phyloP scores from a whole-genome alignment of 2,888 invertebrate genomes.

The Pardosa pseudoannulata region DNA sequence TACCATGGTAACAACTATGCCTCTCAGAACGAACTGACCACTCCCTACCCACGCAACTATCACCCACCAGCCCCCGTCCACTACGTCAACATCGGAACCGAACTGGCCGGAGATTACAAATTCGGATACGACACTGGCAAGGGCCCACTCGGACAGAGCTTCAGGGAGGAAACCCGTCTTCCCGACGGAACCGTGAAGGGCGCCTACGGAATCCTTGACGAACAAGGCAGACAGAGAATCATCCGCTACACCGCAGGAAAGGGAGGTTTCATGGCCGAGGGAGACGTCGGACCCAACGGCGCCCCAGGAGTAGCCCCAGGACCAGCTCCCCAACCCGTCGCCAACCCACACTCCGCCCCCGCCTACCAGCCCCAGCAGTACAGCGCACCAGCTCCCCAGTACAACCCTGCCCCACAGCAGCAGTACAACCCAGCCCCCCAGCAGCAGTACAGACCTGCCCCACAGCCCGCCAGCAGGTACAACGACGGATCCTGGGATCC shows the following conservation, averaged over 20 bases:
- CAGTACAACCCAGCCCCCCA: conserved; percentile 23
- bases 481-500: conserved; percentile 59
- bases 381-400: conserved; percentile 45
- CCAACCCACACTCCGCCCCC: conserved; percentile 4
- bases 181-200: conserved; percentile 75
- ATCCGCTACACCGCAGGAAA: conserved; percentile 74
- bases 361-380: conserved; percentile 30
- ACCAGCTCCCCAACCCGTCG: conserved; percentile 36
- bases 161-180: conserved; percentile 74
- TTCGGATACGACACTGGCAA: conserved; percentile 75
- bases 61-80: conserved; percentile 74
- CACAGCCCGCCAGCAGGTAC: conserved; percentile 10
- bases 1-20: conserved; percentile 32
- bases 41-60: conserved; percentile 51
- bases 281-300: conserved; percentile 60
- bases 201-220: conserved; percentile 74
- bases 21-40: conserved; percentile 40
- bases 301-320: conserved; percentile 50
- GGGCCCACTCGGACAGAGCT: conserved; percentile 74
- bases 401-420: conserved; percentile 44
- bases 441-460: conserved; percentile 53
- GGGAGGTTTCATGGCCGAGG: conserved; percentile 73
- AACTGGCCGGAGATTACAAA: conserved; percentile 74
- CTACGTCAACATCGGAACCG: conserved; percentile 74
- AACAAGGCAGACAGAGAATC: conserved; percentile 72